A percentile compares a stretch with the other conserved stretches of the same genome.
phyloP scores from a whole-genome alignment of 2,113 vertebrate genomes.

The Cinclus cinclus region DNA sequence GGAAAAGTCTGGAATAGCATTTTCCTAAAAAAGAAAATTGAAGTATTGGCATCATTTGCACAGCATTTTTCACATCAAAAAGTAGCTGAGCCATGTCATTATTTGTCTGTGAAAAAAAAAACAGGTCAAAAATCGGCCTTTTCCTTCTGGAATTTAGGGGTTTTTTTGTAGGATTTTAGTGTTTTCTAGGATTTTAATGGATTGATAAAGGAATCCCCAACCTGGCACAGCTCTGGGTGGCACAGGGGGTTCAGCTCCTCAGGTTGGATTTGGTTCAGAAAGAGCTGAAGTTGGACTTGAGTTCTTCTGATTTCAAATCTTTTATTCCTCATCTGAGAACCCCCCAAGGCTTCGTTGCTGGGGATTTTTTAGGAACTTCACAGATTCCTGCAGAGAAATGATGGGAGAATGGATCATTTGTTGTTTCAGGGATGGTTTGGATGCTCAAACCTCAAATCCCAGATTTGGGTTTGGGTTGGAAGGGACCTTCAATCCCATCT shows the following conservation, averaged over 20 bases:
- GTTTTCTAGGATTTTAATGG: background rate
- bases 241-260: background rate
- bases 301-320: background rate
- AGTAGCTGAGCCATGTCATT: background rate
- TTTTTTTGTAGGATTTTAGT: background rate
- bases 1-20: background rate
- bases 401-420: background rate
- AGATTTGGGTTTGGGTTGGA: background rate
- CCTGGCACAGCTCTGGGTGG: rapidly evolving
- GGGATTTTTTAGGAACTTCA: background rate
- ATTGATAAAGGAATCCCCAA: background rate
- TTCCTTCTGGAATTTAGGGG: background rate
- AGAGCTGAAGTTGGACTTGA: background rate
- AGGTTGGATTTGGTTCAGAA: background rate
- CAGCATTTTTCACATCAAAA: background rate
- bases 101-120: background rate
- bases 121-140: background rate
- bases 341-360: rapidly evolving
- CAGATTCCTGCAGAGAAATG: background rate
- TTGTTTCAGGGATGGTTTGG: background rate
- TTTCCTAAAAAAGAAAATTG: background rate
- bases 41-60: background rate
- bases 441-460: background rate
- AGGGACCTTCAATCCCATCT: too few relatives aligned
- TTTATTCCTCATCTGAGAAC: background rate